Evolutionary conservation across 2,113 vertebrate genomes (phyloP), one percentile per base, ranked within the genome.

Genomic region (Hydrolagus affinis): DNA sequence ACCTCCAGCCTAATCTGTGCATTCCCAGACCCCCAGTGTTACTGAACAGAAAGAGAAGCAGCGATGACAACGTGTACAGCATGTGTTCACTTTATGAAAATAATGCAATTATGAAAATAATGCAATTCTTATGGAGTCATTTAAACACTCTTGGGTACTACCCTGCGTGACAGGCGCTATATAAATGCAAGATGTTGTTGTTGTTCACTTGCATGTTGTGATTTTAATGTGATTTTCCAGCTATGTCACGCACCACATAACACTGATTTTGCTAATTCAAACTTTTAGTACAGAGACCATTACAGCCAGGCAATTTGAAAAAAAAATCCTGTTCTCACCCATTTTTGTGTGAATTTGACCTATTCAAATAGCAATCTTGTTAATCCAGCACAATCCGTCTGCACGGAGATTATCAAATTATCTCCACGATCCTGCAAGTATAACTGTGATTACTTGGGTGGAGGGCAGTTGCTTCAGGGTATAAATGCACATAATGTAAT

Each of bases 401-500:
- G 78, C 78, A 83, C 28, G 30, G 62, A 25, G 7, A 66, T 30
- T 17, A 83, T 3, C 25, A 66, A 66, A 32, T 32, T 28, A 32
- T 11, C 28, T 15, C 32, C 25, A 66, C 66, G 30, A 15, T 80
- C 12, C 59, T 17, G 23, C 59, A 62, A 15, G 11, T 78, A 28
- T 64, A 80, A 25, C 59, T 80, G 17, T 80, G 60, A 77, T 73
- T 72, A 28, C 25, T 44, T 21, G 44, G 44, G 25, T 14, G 60
- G 77, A 30, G 30, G 60, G 8, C 19, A 83, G 44, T 44, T 44
- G 44, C 44, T 44, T 44, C 6, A 44, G 44, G 44, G 44, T 44
- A 60, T 28, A 66, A 83, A 83, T 83, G 60, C 14, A 12, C 30
- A 64, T 30, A 83, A 19, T 77, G 30, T 66, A 83, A 80, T 62